These are phyloP conservation scores for Andrena cerasifolii DNA, from an alignment of 1,140 invertebrate species.

Conservation along the genomic window DNA sequence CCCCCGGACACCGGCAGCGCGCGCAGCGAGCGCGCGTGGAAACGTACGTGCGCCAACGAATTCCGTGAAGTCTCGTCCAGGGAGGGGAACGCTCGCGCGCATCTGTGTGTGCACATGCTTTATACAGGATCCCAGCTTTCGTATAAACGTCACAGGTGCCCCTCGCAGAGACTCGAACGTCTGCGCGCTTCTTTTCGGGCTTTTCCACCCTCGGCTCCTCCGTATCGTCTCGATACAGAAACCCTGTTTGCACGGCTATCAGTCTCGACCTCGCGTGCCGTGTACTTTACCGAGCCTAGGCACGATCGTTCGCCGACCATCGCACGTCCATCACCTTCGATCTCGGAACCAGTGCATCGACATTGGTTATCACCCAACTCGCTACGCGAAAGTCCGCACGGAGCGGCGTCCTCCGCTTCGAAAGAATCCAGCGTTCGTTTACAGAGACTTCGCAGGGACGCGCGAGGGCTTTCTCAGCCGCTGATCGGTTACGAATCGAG, in stretches of 20 bases:
- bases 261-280: neutral
- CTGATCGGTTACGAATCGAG: too few species aligned
- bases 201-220: neutral
- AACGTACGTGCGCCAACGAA: constrained; percentile 27
- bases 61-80: constrained; percentile 34
- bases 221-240: neutral
- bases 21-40: neutral
- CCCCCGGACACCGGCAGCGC: constrained; percentile 8
- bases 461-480: too few species aligned
- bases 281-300: constrained; percentile 16
- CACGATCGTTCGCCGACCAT: constrained; percentile 14
- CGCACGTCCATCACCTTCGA: neutral
- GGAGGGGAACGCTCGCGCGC: too few species aligned
- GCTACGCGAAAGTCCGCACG: too few species aligned
- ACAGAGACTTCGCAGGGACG: too few species aligned
- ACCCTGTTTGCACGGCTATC: constrained; percentile 9
- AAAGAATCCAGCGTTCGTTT: too few species aligned
- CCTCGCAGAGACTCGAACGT: constrained; percentile 11
- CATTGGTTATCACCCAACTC: constrained; percentile 15
- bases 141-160: constrained; percentile 13
- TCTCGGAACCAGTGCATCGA: neutral
- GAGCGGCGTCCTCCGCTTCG: too few species aligned
- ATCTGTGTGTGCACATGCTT: constrained; percentile 14
- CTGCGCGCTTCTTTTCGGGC: neutral
- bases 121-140: constrained; percentile 21